Conservation (phyloP, 2,888 invertebrate genomes). For the Cremastobaeus sp. region DNA sequence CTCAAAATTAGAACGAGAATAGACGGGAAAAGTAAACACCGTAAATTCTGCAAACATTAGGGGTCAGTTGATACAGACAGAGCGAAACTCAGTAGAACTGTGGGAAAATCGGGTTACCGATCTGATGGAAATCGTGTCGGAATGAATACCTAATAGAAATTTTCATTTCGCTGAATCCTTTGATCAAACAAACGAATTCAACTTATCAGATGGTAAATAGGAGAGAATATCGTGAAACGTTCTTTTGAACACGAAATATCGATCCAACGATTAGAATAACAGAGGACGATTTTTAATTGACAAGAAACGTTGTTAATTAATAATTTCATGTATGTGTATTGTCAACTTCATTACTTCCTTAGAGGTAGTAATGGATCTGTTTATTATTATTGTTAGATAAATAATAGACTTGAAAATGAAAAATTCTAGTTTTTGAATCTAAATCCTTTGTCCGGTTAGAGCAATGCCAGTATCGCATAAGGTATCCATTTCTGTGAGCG, state of each 20-base stretch:
- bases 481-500: conserved; percentile 39
- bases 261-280: not conserved
- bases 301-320: not conserved
- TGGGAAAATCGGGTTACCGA: conserved; percentile 21
- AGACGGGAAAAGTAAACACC: conserved; percentile 53
- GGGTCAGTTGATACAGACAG: conserved; percentile 38
- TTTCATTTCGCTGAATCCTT: conserved; percentile 53
- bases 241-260: conserved; percentile 6
- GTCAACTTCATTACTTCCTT: no score
- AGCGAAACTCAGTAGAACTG: conserved; percentile 13
- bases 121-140: conserved; percentile 60
- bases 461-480: conserved; percentile 28
- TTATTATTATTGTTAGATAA: no score
- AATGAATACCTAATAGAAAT: conserved; percentile 56
- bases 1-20: conserved; percentile 28
- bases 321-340: no score
- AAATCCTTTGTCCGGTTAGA: conserved; percentile 17
- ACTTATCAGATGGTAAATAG: conserved; percentile 32
- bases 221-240: conserved; percentile 4
- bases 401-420: not conserved
- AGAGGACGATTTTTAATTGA: not conserved
- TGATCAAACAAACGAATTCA: conserved; percentile 33
- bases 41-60: conserved; percentile 44
- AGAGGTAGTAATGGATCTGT: no score
- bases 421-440: not conserved